Percentiles rank a stretch among this genome's conserved stretches.
Conservation (phyloP, 2,888 invertebrate genomes). For the Platerodrilus igneus region DNA sequence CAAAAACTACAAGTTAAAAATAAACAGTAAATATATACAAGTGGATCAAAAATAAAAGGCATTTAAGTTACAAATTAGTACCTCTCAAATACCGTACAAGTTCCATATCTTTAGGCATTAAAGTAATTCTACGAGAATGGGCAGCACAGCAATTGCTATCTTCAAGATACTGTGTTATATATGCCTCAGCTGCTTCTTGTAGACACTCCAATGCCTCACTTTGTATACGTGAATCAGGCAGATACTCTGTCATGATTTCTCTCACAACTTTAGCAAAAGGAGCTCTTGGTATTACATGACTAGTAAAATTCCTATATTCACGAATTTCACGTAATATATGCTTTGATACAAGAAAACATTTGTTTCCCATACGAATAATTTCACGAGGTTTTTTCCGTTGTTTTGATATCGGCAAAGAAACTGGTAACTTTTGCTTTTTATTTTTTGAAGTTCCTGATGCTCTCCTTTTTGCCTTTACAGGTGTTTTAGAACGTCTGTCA, state of each 20-base stretch:
- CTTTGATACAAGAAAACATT: conserved; percentile 13
- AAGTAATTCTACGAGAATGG: conserved; percentile 49
- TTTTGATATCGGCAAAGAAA: too few relatives aligned
- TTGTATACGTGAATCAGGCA: conserved; percentile 37
- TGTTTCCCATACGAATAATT: too few relatives aligned
- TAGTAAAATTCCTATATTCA: conserved; percentile 32
- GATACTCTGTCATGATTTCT: conserved; percentile 39
- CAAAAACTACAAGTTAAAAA: too few relatives aligned
- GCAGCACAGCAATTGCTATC: conserved; percentile 46
- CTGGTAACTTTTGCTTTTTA: too few relatives aligned
- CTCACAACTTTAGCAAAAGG: conserved; percentile 48
- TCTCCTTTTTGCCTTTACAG: too few relatives aligned
- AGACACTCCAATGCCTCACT: conserved; percentile 46
- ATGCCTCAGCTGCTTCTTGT: conserved; percentile 50
- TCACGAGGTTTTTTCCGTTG: too few relatives aligned
- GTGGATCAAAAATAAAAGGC: too few relatives aligned
- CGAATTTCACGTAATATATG: conserved; percentile 34
- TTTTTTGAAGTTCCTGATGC: too few relatives aligned
- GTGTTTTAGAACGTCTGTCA: too few relatives aligned
- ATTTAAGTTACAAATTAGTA: too few relatives aligned
- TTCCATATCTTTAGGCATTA: conserved; percentile 47
- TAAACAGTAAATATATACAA: too few relatives aligned
- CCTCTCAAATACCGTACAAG: conserved; percentile 40
- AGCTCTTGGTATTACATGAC: conserved; percentile 44
- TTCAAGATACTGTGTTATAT: conserved; percentile 49